A percentile compares a stretch with the other conserved stretches of the same genome.
These are phyloP conservation scores for Drosophila kepulauana DNA, from an alignment of 1,140 invertebrate species.

Conservation along the genomic window DNA sequence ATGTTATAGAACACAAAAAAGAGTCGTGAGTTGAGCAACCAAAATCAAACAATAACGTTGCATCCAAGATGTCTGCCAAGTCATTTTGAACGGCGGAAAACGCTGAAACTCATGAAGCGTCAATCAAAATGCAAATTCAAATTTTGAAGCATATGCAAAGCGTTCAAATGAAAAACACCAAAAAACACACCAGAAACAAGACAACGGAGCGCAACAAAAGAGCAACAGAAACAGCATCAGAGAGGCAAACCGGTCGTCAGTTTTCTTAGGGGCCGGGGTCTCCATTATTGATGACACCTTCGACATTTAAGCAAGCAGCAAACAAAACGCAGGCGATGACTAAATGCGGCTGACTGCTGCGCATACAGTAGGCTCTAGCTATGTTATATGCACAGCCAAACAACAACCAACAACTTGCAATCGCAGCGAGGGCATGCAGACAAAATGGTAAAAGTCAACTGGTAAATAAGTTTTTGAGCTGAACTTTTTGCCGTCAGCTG, in stretches of 20 bases:
- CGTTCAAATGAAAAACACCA: constrained; percentile 45
- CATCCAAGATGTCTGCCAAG: constrained; percentile 16
- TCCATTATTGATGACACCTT: constrained; percentile 78
- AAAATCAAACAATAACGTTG: constrained; percentile 18
- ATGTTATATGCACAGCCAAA: not conserved
- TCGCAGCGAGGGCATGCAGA: constrained; percentile 20
- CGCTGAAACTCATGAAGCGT: constrained; percentile 46
- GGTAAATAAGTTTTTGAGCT: constrained; percentile 65
- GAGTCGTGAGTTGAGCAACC: constrained; percentile 15
- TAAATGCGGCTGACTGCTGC: constrained; percentile 50
- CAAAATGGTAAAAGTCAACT: constrained; percentile 79
- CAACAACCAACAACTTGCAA: not conserved
- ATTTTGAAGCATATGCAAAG: constrained; percentile 64
- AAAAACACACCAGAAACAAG: constrained; percentile 34
- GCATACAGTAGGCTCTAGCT: constrained; percentile 10
- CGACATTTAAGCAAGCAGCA: constrained; percentile 68
- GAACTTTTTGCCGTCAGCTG: constrained; percentile 43
- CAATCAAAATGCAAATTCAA: constrained; percentile 70
- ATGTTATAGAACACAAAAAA: constrained; percentile 27
- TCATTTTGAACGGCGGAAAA: constrained; percentile 55
- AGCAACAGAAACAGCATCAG: constrained; percentile 18
- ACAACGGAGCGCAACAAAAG: constrained; percentile 21
- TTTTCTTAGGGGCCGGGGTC: constrained; percentile 22
- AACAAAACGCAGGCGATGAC: constrained; percentile 63
- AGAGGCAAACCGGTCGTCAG: constrained; percentile 59